These are phyloP conservation scores for Erethizon dorsatum DNA, from an alignment of 2,797 vertebrate genomes.

Conservation along the genomic window DNA sequence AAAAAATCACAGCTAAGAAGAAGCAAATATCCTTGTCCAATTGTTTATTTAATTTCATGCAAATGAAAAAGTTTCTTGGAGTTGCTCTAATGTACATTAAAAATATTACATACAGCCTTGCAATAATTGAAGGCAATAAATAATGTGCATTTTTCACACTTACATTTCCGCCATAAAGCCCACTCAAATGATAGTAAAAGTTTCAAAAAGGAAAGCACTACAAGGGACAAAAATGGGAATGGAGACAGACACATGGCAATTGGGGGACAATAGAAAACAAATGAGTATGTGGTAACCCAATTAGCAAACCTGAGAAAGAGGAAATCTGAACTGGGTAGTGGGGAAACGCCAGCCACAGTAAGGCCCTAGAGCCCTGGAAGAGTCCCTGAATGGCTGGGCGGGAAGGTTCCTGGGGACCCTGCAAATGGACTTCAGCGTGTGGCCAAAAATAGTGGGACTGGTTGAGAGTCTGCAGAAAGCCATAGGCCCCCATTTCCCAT, in stretches of 20 bases:
- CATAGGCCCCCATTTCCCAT: neutral
- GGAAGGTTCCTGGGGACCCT: neutral
- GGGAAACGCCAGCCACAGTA: neutral
- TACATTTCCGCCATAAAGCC: neutral
- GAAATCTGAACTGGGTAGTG: neutral
- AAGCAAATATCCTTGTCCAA: neutral
- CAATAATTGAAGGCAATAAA: neutral
- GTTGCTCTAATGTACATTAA: neutral
- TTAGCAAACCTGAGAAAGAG: neutral
- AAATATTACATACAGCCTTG: neutral
- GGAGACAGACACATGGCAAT: neutral
- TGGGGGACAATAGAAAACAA: neutral
- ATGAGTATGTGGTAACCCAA: neutral
- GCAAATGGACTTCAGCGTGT: neutral
- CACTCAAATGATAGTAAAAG: neutral
- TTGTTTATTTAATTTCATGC: neutral
- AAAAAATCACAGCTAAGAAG: neutral
- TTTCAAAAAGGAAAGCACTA: neutral
- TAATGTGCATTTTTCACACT: neutral
- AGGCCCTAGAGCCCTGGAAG: neutral
- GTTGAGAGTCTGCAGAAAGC: neutral
- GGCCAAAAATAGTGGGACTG: too few relatives aligned
- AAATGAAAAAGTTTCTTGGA: neutral
- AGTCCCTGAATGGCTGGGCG: neutral
- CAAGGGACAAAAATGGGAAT: neutral